These are phyloP conservation scores for Furcula furcula DNA, from an alignment of 2,888 invertebrate species.

Conservation along the genomic window DNA sequence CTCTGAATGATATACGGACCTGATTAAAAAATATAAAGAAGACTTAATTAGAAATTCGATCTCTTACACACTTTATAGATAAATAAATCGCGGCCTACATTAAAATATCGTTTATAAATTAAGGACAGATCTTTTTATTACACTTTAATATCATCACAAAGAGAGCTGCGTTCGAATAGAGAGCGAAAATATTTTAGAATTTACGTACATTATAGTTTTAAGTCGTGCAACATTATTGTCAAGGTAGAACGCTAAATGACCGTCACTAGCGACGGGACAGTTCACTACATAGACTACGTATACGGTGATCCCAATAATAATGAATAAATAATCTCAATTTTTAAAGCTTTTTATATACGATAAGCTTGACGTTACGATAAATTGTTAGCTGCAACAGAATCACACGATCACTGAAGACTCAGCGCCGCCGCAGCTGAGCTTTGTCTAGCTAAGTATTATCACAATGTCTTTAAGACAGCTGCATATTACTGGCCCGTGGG, in stretches of 20 bases:
- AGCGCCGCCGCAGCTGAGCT: constrained; percentile 30
- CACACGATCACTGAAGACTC: constrained; percentile 34
- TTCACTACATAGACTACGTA: constrained; percentile 43
- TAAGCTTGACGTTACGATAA: constrained; percentile 51
- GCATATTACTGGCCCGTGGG: constrained; percentile 75
- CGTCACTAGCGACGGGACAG: constrained; percentile 23
- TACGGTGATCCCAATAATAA: constrained; percentile 56
- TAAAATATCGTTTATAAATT: constrained; percentile 19
- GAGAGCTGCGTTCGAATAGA: constrained; percentile 65
- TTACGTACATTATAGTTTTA: constrained; percentile 31
- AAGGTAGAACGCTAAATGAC: constrained; percentile 42
- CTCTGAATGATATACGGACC: background rate
- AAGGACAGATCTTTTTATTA: constrained; percentile 27
- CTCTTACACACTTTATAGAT: constrained; percentile 34
- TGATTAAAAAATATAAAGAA: background rate
- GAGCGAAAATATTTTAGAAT: constrained; percentile 54
- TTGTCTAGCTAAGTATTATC: constrained; percentile 70
- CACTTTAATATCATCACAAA: constrained; percentile 39
- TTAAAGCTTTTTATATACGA: constrained; percentile 74
- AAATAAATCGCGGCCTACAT: constrained; percentile 36
- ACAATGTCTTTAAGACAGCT: constrained; percentile 78
- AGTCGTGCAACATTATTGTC: constrained; percentile 58
- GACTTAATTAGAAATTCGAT: constrained; percentile 12
- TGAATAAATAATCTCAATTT: constrained; percentile 78
- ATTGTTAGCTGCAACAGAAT: constrained; percentile 54